These are phyloP conservation scores for Oligia strigilis DNA, from an alignment of 2,888 invertebrate species.

Conservation along the genomic window DNA sequence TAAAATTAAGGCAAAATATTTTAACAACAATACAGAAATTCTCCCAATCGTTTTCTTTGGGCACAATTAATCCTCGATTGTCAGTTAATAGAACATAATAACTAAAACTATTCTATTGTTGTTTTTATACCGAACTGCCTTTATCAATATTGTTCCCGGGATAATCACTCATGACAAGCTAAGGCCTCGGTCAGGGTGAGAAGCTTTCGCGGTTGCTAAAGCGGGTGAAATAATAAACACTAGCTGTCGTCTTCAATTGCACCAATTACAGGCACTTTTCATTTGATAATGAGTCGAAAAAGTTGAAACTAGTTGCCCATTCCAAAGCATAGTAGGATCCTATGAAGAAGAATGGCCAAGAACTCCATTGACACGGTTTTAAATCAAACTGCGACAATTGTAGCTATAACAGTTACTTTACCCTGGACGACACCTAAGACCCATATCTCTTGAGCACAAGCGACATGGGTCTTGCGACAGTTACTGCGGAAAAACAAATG, in stretches of 20 bases:
- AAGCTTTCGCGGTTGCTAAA: neutral
- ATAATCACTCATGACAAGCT: slow-evolving; percentile 28
- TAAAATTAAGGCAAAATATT: neutral
- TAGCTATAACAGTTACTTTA: too few species aligned
- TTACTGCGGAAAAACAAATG: too few species aligned
- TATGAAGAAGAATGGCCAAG: too few species aligned
- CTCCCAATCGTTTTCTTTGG: neutral
- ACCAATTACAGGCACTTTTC: neutral
- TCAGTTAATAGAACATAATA: neutral
- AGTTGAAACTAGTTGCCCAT: too few species aligned
- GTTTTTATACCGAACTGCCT: slow-evolving; percentile 17
- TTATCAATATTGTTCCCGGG: slow-evolving; percentile 20
- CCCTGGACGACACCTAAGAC: too few species aligned
- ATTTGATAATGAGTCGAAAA: too few species aligned
- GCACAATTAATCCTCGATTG: slow-evolving; percentile 7
- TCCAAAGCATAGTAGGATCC: too few species aligned
- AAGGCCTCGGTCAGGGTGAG: neutral
- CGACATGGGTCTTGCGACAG: too few species aligned
- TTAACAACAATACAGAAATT: neutral
- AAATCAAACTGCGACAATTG: too few species aligned
- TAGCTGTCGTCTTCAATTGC: neutral
- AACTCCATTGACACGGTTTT: too few species aligned
- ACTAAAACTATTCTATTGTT: slow-evolving; percentile 20
- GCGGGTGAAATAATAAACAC: neutral
- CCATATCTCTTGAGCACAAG: too few species aligned